Base-by-base conservation (phyloP, 2,888 invertebrate genomes). In the Leptopilina drosophilae region DNA sequence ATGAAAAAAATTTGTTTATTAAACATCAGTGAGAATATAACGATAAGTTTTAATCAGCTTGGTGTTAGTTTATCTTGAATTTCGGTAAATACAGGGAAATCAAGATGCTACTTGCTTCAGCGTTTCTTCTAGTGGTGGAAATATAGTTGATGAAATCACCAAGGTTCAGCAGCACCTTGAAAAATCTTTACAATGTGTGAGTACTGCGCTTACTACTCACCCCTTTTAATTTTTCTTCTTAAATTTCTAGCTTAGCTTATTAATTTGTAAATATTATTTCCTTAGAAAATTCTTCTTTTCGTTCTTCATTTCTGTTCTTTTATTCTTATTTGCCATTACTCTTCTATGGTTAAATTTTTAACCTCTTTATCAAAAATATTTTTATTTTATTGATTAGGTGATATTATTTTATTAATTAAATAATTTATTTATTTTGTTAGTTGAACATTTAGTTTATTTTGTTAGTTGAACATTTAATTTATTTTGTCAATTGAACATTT, bases 111-210 rank as follows among this genome's bases (percentile, higher is more conserved):
- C 85, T 88, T 87, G 87, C 82, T 85, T 89, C 84, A 85, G 87
- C 84, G 84, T 86, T 84, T 84, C 88, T 85, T 87, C 87, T 85
- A 86, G 53, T 73, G 73, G 86, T 87, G 90, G 91, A 88, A 90
- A 89, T 88, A 94, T 97, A 93, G 96, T 96, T 90, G 95, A 94
- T 92, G 96, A 97, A 94, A 96, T 97, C 91, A 96, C 96, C 90
- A 97, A 96, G 93, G 96, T 96, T 92, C 95, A 96, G 91, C 95
- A 96, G 93, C 96, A 96, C 93, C 95, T 97, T 93, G 96, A 92
- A 92, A 91, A 92, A 87, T 92, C 92, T 88, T 92, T 93, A 89
- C 92, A 92, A 90, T 92, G 92, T 92, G 93, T 93, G 92, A 93
- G 93, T 92, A 92, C 88, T 86, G 87, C 84, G 85, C 84, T 87